Conservation (phyloP, 2,797 vertebrate genomes). For the Acanthornis magna region DNA sequence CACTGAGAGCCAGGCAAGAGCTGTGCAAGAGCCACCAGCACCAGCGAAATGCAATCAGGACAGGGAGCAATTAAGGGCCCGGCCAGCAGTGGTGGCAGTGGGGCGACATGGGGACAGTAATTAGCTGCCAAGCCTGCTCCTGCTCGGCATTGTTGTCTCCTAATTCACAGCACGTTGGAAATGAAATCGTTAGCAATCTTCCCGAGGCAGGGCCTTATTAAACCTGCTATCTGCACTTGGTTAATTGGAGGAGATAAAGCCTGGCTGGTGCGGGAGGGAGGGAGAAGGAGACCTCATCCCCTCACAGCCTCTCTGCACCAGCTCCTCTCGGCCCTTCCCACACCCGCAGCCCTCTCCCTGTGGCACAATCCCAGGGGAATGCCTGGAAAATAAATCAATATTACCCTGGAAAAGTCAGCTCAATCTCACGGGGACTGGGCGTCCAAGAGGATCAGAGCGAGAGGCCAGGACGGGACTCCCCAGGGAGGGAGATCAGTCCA, state of each 20-base stretch:
- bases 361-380: neutral
- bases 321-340: neutral
- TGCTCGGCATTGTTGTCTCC: neutral
- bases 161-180: conserved; percentile 25
- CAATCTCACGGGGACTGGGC: neutral
- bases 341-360: neutral
- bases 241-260: conserved; percentile 43
- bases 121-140: conserved; percentile 17
- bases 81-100: neutral
- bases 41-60: neutral
- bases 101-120: conserved; percentile 28
- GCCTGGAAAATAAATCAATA: neutral
- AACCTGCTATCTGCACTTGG: neutral
- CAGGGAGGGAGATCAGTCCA: neutral
- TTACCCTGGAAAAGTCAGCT: neutral
- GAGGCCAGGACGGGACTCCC: neutral
- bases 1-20: neutral
- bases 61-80: neutral
- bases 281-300: neutral
- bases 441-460: neutral
- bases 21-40: conserved; percentile 27
- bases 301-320: neutral
- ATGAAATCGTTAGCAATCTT: conserved; percentile 31
- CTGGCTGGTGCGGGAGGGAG: fast-evolving
- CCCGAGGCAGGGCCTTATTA: conserved; percentile 12